Percentiles rank a stretch among this genome's conserved stretches.
These are phyloP conservation scores for Heterodera carotae DNA, from an alignment of 1,140 invertebrate genomes.

Conservation along the genomic window DNA sequence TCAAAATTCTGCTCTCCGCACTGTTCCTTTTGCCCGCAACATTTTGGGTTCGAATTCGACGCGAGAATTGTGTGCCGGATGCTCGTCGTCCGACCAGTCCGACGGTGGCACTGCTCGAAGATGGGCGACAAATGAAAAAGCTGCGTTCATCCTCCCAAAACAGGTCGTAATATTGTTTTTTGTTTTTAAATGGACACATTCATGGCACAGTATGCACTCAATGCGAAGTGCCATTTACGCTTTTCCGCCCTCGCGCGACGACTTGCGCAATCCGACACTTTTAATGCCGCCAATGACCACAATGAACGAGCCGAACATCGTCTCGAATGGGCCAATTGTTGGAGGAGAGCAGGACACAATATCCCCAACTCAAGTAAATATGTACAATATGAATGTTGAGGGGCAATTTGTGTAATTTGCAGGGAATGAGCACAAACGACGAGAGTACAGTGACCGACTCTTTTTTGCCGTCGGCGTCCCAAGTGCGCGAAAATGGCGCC, in stretches of 20 bases:
- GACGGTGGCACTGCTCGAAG: constrained; percentile 36
- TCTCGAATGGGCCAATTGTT: background rate
- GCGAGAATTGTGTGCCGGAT: background rate
- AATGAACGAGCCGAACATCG: background rate
- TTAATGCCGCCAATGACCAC: constrained; percentile 11
- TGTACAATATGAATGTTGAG: no score
- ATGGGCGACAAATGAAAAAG: constrained; percentile 27
- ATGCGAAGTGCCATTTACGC: constrained; percentile 18
- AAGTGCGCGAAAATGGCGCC: constrained; percentile 14
- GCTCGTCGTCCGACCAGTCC: constrained; percentile 21
- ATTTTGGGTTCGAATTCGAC: constrained; percentile 24
- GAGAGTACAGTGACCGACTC: constrained; percentile 30
- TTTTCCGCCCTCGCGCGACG: constrained; percentile 7
- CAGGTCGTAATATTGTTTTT: background rate
- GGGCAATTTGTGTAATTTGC: no score
- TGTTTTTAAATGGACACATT: background rate
- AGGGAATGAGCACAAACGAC: constrained; percentile 22
- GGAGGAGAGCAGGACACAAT: background rate
- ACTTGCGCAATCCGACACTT: constrained; percentile 3
- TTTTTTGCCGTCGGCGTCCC: constrained; percentile 26
- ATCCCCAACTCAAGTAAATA: constrained; percentile 4
- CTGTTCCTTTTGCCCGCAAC: constrained; percentile 43
- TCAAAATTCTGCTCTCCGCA: constrained; percentile 53
- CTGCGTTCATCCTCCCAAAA: constrained; percentile 28
- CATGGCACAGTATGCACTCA: constrained; percentile 30